Base-by-base conservation (phyloP, 2,113 vertebrate genomes). In the Theropithecus gelada region DNA sequence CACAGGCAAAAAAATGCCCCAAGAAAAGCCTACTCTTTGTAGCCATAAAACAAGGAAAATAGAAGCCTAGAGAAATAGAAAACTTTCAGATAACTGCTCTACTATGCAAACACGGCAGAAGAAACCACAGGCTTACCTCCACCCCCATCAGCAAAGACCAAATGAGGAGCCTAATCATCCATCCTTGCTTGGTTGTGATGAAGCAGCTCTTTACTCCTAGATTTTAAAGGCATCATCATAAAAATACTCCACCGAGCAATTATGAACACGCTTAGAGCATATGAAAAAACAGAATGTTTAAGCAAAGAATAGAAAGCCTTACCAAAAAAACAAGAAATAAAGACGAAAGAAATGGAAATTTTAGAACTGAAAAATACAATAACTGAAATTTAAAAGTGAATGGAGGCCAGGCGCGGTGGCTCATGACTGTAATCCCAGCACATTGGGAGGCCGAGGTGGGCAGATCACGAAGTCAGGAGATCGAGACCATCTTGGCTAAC, bases 331-430 rank as follows among this genome's bases (percentile, higher is more conserved):
- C 12, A 82, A 79, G 30, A 75, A 70, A 88, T n/a, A 75, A 52
- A 52, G 16, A 66, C 32, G 30, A 86, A 35, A 0, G 12, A 64
- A 57, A 73, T 32, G 17, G 45, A 81, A 38, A 79, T 79, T 40
- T 75, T 55, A 88, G 30, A 76, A 75, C 35, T 50, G 27, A 95
- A 88, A 93, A 79, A 78, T 55, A 43, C 12, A 64, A 38, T 59
- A 93, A 80, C 32, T 94, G 38, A 86, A 94, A 75, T 83, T 43
- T 64, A 50, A 91, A 91, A 45, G n/a, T 84, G 61, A 93, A 1
- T 52, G n/a, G 52, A 73, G 52, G 52, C 52, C 6, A 7, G 52
- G 18, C 18, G 0, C 6, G 52, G 52, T 55, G 52, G 52, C 52
- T 55, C 6, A 55, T 20, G 18, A 18, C 52, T 55, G 52, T 55